Evolutionary conservation across 1,140 invertebrate genomes (phyloP).

Genomic region (Bradysia coprophila): DNA sequence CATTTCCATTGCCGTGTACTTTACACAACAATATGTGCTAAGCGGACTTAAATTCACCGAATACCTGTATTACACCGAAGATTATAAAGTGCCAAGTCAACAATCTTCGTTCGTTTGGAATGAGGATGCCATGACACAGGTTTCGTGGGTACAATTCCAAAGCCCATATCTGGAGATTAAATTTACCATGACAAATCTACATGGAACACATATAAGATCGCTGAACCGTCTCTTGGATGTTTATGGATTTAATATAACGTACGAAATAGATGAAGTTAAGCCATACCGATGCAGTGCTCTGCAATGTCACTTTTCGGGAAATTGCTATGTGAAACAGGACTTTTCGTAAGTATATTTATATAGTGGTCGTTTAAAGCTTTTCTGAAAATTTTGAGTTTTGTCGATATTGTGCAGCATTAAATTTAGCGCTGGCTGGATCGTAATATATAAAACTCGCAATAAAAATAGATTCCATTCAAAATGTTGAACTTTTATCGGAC

Average conservation of each 20-base stretch:
- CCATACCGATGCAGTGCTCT: constrained; percentile 49
- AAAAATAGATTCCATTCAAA: too few species aligned
- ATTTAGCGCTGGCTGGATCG: too few species aligned
- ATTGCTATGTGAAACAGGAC: constrained; percentile 52
- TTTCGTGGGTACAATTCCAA: constrained; percentile 43
- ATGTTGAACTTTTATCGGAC: too few species aligned
- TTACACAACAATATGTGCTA: constrained; percentile 72
- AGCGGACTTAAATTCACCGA: constrained; percentile 65
- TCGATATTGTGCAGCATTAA: too few species aligned
- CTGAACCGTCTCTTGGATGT: constrained; percentile 63
- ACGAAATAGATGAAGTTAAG: constrained; percentile 46
- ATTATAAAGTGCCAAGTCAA: constrained; percentile 38
- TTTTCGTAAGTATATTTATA: constrained; percentile 36
- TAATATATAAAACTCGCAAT: too few species aligned
- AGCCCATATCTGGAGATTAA: constrained; percentile 62
- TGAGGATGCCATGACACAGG: constrained; percentile 48
- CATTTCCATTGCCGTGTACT: constrained; percentile 60
- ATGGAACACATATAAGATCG: constrained; percentile 67
- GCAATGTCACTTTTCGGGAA: constrained; percentile 63
- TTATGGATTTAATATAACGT: constrained; percentile 85
- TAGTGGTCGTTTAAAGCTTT: background rate
- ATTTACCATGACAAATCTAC: constrained; percentile 47
- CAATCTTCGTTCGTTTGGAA: constrained; percentile 27
- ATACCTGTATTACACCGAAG: constrained; percentile 49
- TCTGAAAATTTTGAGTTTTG: background rate